Evolutionary conservation across 2,888 invertebrate genomes (phyloP).

Genomic region (Folsomia manolachei): DNA sequence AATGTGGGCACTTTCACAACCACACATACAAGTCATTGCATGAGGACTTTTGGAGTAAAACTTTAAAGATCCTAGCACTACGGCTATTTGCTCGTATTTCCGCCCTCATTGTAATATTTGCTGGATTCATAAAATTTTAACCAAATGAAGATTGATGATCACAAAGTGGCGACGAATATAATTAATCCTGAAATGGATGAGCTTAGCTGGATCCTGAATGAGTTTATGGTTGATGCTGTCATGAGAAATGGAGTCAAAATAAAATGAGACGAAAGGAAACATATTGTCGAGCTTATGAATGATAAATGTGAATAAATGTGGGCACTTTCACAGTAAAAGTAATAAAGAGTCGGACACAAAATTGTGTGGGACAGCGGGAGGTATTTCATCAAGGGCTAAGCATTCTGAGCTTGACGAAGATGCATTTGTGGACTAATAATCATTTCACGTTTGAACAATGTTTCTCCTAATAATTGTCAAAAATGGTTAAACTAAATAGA

Average conservation of each 20-base stretch:
- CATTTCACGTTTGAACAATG: too few relatives aligned
- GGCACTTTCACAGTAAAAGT: not conserved
- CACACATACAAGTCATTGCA: too few relatives aligned
- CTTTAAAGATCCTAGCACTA: too few relatives aligned
- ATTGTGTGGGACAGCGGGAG: not conserved
- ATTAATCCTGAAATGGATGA: not conserved
- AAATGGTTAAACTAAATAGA: too few relatives aligned
- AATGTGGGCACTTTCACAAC: not conserved
- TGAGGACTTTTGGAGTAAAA: too few relatives aligned
- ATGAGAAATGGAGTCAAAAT: too few relatives aligned
- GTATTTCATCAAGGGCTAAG: too few relatives aligned
- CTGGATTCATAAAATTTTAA: not conserved
- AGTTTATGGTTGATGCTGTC: too few relatives aligned
- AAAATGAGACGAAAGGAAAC: conserved; percentile 5
- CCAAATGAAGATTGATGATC: conserved; percentile 8
- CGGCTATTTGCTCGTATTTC: too few relatives aligned
- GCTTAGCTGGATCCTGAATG: not conserved
- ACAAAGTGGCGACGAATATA: not conserved
- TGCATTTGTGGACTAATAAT: too few relatives aligned
- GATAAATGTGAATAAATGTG: not conserved
- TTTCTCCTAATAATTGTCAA: too few relatives aligned
- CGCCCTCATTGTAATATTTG: not conserved
- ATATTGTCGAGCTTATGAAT: conserved; percentile 3
- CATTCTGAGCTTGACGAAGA: too few relatives aligned
- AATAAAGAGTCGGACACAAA: not conserved